A percentile compares a stretch with the other conserved stretches of the same genome.
Conservation (phyloP, 2,113 vertebrate genomes). For the Prunella himalayana region DNA sequence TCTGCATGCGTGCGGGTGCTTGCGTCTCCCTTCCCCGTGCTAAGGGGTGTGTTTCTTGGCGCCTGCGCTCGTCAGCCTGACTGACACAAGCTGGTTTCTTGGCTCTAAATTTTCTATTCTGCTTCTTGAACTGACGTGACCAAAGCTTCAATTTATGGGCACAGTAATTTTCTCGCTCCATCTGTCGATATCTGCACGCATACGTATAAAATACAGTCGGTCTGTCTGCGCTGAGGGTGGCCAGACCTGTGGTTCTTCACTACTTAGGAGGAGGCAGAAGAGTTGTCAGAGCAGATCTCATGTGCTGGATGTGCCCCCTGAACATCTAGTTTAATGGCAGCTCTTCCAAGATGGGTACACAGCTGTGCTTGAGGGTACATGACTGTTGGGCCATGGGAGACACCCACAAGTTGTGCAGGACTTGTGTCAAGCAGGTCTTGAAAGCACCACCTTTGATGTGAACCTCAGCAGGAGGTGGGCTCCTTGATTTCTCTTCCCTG, state of each 20-base stretch:
- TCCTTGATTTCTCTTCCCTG: neutral
- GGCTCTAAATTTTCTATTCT: slow-evolving; percentile 53
- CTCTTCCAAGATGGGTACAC: neutral
- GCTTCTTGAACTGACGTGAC: slow-evolving; percentile 39
- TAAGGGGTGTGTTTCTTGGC: slow-evolving; percentile 22
- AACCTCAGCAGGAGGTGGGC: neutral
- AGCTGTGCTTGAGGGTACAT: accelerated
- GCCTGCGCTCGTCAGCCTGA: neutral
- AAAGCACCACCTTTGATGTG: neutral
- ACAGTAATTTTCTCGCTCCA: slow-evolving; percentile 39
- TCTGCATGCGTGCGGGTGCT: neutral
- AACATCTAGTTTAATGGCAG: neutral
- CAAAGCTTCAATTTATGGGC: slow-evolving; percentile 37
- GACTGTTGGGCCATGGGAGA: neutral
- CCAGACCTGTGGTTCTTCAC: neutral
- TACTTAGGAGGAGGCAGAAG: neutral
- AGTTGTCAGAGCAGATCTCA: neutral
- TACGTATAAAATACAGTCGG: neutral
- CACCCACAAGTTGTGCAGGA: neutral
- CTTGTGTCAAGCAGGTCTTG: neutral
- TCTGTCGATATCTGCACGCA: slow-evolving; percentile 8
- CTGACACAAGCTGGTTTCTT: slow-evolving; percentile 44
- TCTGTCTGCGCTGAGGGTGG: accelerated
- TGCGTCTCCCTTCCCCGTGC: neutral
- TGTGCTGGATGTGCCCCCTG: neutral